A percentile compares a stretch with the other conserved stretches of the same genome.
These are phyloP conservation scores for Yponomeuta malinellus DNA, from an alignment of 2,888 invertebrate species.

Conservation along the genomic window DNA sequence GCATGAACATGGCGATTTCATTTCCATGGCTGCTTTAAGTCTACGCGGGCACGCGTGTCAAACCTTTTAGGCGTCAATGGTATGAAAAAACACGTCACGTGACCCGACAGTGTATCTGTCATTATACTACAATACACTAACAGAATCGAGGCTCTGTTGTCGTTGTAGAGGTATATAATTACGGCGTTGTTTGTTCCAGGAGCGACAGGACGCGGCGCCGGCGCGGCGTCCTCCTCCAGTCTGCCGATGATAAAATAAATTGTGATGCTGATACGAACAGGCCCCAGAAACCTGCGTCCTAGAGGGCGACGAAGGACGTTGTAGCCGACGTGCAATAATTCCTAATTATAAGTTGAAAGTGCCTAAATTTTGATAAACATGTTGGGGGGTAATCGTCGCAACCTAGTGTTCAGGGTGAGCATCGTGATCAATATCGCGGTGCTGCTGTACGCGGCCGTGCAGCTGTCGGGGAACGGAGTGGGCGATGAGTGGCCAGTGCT, in stretches of 20 bases:
- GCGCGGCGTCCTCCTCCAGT: conserved; percentile 50
- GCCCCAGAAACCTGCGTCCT: conserved; percentile 70
- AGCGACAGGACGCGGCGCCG: conserved; percentile 44
- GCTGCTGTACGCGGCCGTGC: conserved; percentile 82
- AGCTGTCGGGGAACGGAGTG: conserved; percentile 59
- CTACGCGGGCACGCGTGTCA: no score
- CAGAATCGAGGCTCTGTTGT: no score
- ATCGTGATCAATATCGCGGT: conserved; percentile 84
- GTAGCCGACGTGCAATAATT: conserved; percentile 31
- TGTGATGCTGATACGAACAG: conserved; percentile 72
- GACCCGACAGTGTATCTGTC: no score
- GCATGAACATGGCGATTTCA: no score
- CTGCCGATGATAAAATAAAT: conserved; percentile 67
- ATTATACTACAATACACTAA: no score
- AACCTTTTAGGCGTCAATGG: no score
- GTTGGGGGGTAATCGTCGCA: conserved; percentile 74
- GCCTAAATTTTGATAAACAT: conserved; percentile 48
- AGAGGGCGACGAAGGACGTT: conserved; percentile 74
- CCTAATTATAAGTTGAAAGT: conserved; percentile 56
- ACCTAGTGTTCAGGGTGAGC: conserved; percentile 84
- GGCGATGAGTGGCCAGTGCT: conserved; percentile 47
- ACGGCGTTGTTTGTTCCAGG: conserved; percentile 48
- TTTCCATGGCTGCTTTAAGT: no score
- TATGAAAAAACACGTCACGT: no score
- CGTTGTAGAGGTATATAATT: not conserved